phyloP scores from a whole-genome alignment of 2,797 vertebrate genomes.

The Pseudotriccus pelzelni region DNA sequence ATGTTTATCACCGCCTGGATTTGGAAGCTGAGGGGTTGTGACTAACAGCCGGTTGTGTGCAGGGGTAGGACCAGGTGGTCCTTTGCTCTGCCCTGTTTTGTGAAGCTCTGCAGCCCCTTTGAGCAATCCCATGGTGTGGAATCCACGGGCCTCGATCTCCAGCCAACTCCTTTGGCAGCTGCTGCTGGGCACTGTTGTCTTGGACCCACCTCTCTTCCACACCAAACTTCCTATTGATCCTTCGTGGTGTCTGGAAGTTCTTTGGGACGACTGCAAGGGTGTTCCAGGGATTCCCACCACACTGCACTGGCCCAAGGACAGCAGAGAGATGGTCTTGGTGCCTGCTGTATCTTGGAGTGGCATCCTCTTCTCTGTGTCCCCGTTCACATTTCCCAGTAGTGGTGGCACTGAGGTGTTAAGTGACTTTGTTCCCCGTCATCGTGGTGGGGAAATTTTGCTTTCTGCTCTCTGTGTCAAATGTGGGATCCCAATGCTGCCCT shows the following conservation, averaged over 20 bases:
- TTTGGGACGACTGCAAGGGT: accelerated
- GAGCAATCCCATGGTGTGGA: background rate
- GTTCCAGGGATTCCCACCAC: background rate
- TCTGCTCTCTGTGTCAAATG: background rate
- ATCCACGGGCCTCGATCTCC: accelerated
- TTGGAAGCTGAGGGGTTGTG: background rate
- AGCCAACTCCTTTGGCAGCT: background rate
- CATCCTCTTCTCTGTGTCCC: background rate
- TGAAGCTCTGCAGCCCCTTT: background rate
- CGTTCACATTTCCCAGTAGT: background rate
- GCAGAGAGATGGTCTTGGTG: background rate
- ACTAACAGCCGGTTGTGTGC: background rate
- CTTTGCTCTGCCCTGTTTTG: background rate
- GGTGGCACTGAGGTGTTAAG: accelerated
- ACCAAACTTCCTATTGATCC: background rate
- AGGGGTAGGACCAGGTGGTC: too few species aligned
- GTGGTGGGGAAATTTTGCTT: background rate
- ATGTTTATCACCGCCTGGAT: background rate
- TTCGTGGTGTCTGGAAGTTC: background rate
- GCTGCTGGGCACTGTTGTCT: background rate
- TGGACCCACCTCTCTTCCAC: background rate
- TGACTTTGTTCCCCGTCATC: background rate
- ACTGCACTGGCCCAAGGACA: background rate
- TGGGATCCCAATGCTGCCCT: background rate
- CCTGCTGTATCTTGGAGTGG: background rate